Evolutionary conservation across 2,888 invertebrate species (phyloP).

Genomic region (Sinotaia quadrata): DNA sequence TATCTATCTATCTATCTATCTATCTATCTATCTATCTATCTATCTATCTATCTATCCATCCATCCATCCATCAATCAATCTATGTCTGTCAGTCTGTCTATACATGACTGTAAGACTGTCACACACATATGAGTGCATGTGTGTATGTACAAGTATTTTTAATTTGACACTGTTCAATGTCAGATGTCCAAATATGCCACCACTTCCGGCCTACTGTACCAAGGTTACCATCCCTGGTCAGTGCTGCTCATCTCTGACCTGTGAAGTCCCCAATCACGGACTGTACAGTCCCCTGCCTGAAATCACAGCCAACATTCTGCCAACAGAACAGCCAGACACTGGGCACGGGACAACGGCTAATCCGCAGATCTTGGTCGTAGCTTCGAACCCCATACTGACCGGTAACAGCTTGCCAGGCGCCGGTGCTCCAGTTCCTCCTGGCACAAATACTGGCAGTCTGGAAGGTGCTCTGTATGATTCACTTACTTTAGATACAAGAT

Average conservation of each 20-base stretch:
- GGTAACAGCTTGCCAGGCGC: conserved; percentile 36
- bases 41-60: too few relatives aligned
- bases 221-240: conserved; percentile 52
- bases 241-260: conserved; percentile 54
- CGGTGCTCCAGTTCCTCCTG: conserved; percentile 32
- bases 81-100: neutral
- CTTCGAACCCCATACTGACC: conserved; percentile 37
- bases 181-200: conserved; percentile 56
- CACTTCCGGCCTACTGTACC: conserved; percentile 52
- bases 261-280: conserved; percentile 53
- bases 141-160: too few relatives aligned
- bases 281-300: conserved; percentile 52
- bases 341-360: conserved; percentile 28
- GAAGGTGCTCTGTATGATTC: too few relatives aligned
- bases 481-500: too few relatives aligned
- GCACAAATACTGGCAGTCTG: neutral
- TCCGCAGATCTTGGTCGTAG: conserved; percentile 37
- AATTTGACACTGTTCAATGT: neutral
- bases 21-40: neutral
- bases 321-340: conserved; percentile 44
- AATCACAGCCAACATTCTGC: conserved; percentile 50
- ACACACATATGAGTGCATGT: too few relatives aligned
- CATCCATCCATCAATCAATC: too few relatives aligned
- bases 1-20: conserved; percentile 1
- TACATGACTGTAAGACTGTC: too few relatives aligned